Evolutionary conservation across 2,888 invertebrate genomes (phyloP).

Genomic region (Thera obeliscata): DNA sequence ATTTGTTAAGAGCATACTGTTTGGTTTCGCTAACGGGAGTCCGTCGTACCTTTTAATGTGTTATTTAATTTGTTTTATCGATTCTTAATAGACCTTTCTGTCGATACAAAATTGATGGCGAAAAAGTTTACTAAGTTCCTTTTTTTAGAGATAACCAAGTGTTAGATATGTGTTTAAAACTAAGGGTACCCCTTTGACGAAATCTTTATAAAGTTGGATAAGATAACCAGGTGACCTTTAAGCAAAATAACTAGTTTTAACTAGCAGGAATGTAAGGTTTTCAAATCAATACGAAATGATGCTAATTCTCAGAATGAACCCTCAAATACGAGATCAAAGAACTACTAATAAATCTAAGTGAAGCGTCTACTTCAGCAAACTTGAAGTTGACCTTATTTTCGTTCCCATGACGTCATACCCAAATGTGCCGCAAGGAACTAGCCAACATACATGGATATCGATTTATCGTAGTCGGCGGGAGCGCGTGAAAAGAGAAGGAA

Average conservation of each 20-base stretch:
- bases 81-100: slow-evolving; percentile 49
- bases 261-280: no score
- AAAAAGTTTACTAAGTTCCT: slow-evolving; percentile 24
- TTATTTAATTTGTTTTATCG: slow-evolving; percentile 50
- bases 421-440: slow-evolving; percentile 37
- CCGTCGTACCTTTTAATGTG: slow-evolving; percentile 43
- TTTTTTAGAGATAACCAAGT: slow-evolving; percentile 26
- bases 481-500: no score
- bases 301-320: no score
- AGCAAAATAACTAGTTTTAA: no score
- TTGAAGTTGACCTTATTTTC: slow-evolving; percentile 17
- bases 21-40: slow-evolving; percentile 61
- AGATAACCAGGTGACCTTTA: no score
- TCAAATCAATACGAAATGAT: no score
- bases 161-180: slow-evolving; percentile 12
- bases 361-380: slow-evolving; percentile 1
- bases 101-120: slow-evolving; percentile 30
- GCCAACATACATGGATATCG: slow-evolving; percentile 56
- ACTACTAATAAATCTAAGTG: neutral
- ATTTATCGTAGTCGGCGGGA: slow-evolving; percentile 57
- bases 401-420: slow-evolving; percentile 39
- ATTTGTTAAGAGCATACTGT: slow-evolving; percentile 92
- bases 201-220: no score
- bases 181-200: neutral
- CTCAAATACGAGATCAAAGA: neutral